Evolutionary conservation across 2,113 vertebrate genomes (phyloP).

Genomic region (Fregetta grallaria): DNA sequence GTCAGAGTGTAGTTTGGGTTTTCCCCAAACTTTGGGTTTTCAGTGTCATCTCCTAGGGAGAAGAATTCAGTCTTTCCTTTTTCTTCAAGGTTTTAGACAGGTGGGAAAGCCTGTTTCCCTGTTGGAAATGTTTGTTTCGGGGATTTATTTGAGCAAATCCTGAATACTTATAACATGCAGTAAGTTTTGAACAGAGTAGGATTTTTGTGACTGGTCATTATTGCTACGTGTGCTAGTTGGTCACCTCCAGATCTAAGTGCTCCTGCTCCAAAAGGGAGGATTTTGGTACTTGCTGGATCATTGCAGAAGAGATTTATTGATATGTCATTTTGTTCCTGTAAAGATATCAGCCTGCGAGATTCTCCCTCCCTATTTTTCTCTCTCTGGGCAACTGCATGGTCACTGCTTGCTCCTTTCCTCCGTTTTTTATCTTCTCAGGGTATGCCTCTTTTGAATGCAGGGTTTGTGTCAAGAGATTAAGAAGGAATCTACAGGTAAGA

Average conservation of each 20-base stretch:
- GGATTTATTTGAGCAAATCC: not conserved
- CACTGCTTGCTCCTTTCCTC: not conserved
- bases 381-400: not conserved
- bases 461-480: not conserved
- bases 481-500: not conserved
- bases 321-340: not conserved
- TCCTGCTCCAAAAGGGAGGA: not conserved
- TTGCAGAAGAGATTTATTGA: not conserved
- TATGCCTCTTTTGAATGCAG: not conserved
- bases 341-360: not conserved
- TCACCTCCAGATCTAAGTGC: not conserved
- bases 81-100: not conserved
- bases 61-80: not conserved
- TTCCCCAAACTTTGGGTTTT: not conserved
- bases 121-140: not conserved
- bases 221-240: not conserved
- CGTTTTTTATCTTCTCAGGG: not conserved
- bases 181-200: not conserved
- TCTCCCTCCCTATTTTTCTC: not conserved
- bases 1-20: not conserved
- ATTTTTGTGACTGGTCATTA: not conserved
- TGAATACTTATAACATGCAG: not conserved
- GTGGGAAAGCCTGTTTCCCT: not conserved
- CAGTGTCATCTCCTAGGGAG: not conserved
- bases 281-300: not conserved